Conservation (phyloP, 2,888 invertebrate genomes). For the Clistopyga incitator region DNA sequence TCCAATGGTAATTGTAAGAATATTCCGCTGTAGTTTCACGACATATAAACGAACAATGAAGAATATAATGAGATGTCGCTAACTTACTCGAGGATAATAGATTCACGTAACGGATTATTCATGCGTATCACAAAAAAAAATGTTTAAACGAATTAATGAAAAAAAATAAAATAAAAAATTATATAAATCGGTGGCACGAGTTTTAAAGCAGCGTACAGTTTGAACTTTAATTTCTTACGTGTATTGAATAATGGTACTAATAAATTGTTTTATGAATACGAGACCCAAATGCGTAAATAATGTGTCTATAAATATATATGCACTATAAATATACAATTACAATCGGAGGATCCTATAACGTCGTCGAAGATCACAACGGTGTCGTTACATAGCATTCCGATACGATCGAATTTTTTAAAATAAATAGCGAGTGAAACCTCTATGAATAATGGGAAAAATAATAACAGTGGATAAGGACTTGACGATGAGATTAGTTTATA, state of each 20-base stretch:
- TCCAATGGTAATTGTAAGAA: background rate
- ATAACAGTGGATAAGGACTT: constrained; percentile 7
- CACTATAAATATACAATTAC: constrained; percentile 27
- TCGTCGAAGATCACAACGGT: constrained; percentile 21
- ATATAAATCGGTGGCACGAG: constrained; percentile 19
- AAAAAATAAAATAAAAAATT: background rate
- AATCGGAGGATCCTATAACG: constrained; percentile 7
- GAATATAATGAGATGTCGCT: background rate
- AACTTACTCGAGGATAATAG: background rate
- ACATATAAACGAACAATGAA: background rate
- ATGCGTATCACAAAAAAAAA: background rate
- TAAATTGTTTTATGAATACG: constrained; percentile 20
- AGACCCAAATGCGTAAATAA: constrained; percentile 26
- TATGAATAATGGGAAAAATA: constrained; percentile 9
- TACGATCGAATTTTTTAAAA: constrained; percentile 12
- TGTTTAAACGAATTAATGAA: background rate
- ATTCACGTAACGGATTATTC: background rate
- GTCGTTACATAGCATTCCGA: constrained; percentile 6
- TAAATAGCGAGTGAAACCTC: constrained; percentile 15
- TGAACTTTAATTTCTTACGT: constrained; percentile 21
- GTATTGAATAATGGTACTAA: constrained; percentile 16
- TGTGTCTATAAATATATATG: constrained; percentile 30
- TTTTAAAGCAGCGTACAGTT: constrained; percentile 2
- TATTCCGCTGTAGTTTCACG: background rate
- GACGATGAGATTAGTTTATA: constrained; percentile 15